Percentiles rank a stretch among this genome's conserved stretches.
phyloP scores from a whole-genome alignment of 2,888 invertebrate species.

The Drosophila limbata region DNA sequence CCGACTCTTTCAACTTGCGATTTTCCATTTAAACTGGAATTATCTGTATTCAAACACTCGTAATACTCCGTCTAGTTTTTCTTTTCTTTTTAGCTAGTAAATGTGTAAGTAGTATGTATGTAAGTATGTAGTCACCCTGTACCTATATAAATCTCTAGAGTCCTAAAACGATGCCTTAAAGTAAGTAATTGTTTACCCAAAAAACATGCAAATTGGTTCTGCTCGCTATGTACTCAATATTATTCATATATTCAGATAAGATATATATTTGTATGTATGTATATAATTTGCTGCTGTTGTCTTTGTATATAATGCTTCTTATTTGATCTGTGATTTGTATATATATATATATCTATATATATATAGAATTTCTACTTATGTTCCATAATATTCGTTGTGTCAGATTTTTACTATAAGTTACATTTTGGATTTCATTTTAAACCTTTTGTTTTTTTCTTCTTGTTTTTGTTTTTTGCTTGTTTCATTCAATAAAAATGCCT shows the following conservation, averaged over 20 bases:
- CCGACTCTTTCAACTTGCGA: conserved; percentile 8
- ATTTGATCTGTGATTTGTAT: conserved; percentile 71
- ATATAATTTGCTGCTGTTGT: conserved; percentile 53
- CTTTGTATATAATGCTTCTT: conserved; percentile 77
- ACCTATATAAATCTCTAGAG: conserved; percentile 71
- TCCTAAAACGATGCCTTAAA: conserved; percentile 76
- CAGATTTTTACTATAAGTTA: conserved; percentile 84
- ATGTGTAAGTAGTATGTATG: conserved; percentile 38
- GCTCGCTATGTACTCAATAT: conserved; percentile 69
- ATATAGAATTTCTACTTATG: conserved; percentile 85
- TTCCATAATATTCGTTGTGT: conserved; percentile 86
- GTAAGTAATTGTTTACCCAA: conserved; percentile 59
- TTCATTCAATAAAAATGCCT: conserved; percentile 60
- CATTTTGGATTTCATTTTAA: conserved; percentile 75
- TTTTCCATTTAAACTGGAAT: conserved; percentile 9
- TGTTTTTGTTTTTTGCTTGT: conserved; percentile 42
- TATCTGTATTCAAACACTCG: conserved; percentile 29
- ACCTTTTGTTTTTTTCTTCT: conserved; percentile 65
- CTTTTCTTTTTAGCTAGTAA: conserved; percentile 23
- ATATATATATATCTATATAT: conserved; percentile 82
- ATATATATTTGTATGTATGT: conserved; percentile 57
- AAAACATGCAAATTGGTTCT: conserved; percentile 81
- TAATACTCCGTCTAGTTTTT: conserved; percentile 21
- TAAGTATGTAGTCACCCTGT: conserved; percentile 30
- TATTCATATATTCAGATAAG: conserved; percentile 58